Conservation (phyloP, 2,113 vertebrate genomes). For the Copsychus sechellarum region DNA sequence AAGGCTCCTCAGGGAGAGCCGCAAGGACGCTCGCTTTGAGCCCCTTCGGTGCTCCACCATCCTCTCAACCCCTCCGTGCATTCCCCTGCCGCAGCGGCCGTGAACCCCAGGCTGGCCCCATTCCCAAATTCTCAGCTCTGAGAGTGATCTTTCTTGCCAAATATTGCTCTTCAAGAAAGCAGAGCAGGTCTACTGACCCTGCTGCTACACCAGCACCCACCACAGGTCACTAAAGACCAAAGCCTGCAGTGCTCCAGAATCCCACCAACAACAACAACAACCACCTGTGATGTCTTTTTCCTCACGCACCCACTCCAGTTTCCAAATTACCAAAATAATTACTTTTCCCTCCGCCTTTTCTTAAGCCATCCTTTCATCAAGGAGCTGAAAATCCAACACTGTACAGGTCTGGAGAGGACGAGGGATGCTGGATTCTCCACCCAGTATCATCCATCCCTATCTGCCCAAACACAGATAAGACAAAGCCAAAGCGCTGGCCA, state of each 20-base stretch:
- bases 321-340: background rate
- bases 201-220: background rate
- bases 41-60: background rate
- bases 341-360: background rate
- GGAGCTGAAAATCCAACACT: accelerated
- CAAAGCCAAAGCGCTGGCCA: accelerated
- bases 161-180: background rate
- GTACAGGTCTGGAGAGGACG: background rate
- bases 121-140: background rate
- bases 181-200: background rate
- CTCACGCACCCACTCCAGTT: background rate
- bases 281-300: background rate
- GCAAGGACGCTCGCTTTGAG: accelerated
- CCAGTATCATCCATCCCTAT: background rate
- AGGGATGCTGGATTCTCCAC: background rate
- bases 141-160: background rate
- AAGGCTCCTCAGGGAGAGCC: background rate
- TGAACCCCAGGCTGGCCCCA: background rate
- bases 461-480: background rate
- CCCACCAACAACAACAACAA: accelerated
- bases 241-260: background rate
- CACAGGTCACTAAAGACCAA: background rate
- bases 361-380: background rate
- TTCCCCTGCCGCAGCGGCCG: background rate
- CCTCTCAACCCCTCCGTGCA: accelerated